These are phyloP conservation scores for Drosophila kurseongensis DNA, from an alignment of 1,140 invertebrate genomes.

Conservation along the genomic window DNA sequence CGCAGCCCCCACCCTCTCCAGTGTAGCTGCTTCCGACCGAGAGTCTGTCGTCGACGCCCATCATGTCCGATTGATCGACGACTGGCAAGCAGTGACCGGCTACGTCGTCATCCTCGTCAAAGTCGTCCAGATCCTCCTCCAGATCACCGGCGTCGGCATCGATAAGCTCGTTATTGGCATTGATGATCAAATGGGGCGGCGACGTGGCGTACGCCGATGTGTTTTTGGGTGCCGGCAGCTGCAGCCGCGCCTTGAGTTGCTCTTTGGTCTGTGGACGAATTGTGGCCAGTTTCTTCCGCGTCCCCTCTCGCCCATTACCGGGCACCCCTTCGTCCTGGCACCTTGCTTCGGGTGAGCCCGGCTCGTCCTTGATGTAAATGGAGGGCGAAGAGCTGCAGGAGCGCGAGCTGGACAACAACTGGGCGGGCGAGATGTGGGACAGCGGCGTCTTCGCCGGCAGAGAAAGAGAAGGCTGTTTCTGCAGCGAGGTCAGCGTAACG, in stretches of 20 bases:
- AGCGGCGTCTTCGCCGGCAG: constrained; percentile 5
- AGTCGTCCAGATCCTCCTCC: constrained; percentile 50
- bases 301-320: constrained; percentile 3
- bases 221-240: constrained; percentile 15
- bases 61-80: constrained; percentile 33
- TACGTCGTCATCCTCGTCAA: constrained; percentile 58
- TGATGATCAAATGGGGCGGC: constrained; percentile 63
- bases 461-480: constrained; percentile 28
- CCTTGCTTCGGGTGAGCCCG: constrained; percentile 49
- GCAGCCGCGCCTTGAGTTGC: constrained; percentile 59
- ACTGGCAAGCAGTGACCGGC: constrained; percentile 34
- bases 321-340: constrained; percentile 6
- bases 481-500: constrained; percentile 57
- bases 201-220: constrained; percentile 51
- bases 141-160: constrained; percentile 65
- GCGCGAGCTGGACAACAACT: constrained; percentile 54
- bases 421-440: constrained; percentile 18
- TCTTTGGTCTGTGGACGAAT: constrained; percentile 66
- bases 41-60: constrained; percentile 41
- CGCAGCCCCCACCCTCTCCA: constrained; percentile 12
- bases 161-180: constrained; percentile 69
- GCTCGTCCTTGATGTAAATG: constrained; percentile 81
- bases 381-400: constrained; percentile 78
- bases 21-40: constrained; percentile 62
- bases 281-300: constrained; percentile 52